These are phyloP conservation scores for Melanostigma gelatinosum DNA, from an alignment of 2,113 vertebrate species.

Conservation along the genomic window DNA sequence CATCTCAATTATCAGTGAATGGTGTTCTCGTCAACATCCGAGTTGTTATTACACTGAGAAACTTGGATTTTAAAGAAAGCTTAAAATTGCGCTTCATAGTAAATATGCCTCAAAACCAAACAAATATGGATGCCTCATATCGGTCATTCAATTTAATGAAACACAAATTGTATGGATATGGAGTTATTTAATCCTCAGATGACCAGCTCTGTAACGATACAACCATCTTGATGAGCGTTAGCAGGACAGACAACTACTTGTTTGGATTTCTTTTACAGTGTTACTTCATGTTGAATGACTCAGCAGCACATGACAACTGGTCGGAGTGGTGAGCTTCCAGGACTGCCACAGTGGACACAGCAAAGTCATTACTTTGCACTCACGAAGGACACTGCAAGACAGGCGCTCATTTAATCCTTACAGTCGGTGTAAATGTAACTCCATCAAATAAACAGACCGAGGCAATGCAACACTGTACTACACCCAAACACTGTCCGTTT, in stretches of 20 bases:
- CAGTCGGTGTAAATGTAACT: not conserved
- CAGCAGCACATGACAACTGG: not conserved
- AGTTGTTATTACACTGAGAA: not conserved
- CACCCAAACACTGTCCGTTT: not conserved
- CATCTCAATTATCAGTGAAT: not conserved
- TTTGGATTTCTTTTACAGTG: not conserved
- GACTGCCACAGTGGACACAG: conserved; percentile 5
- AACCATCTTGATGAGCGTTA: not conserved
- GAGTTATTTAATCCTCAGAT: not conserved
- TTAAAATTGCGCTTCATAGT: not conserved
- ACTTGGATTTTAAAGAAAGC: not conserved
- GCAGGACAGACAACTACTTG: not conserved
- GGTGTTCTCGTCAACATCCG: not conserved
- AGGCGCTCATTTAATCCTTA: conserved; percentile 1
- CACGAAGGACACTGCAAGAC: not conserved
- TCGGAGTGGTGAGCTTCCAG: conserved; percentile 3
- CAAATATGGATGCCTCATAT: not conserved
- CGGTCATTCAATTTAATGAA: not conserved
- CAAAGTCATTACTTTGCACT: conserved; percentile 8
- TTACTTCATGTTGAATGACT: not conserved
- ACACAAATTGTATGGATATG: not conserved
- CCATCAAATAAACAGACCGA: not conserved
- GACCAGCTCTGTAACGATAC: not conserved
- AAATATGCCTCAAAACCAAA: not conserved
- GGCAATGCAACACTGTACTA: not conserved